phyloP scores from a whole-genome alignment of 2,797 vertebrate genomes.

The Centropyge bicolor region DNA sequence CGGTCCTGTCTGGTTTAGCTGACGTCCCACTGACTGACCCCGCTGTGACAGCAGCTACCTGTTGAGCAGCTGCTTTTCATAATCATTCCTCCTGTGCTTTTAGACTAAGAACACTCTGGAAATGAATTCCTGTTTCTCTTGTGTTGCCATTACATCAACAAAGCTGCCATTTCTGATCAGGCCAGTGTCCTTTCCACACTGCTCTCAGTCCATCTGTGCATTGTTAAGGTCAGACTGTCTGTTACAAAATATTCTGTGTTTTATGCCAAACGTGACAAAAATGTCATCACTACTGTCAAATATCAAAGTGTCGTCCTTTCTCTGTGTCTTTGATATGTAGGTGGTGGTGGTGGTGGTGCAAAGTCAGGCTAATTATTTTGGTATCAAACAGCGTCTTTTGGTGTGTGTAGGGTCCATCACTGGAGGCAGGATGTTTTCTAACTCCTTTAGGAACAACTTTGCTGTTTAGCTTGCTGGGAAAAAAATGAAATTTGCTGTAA shows the following conservation, averaged over 20 bases:
- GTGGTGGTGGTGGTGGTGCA: background rate
- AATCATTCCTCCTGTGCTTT: slow-evolving; percentile 1
- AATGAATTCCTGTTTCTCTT: background rate
- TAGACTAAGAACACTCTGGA: background rate
- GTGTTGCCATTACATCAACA: background rate
- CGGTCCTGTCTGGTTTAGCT: background rate
- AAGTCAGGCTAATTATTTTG: background rate
- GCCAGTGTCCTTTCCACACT: background rate
- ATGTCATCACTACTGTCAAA: slow-evolving; percentile 7
- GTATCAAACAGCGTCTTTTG: background rate
- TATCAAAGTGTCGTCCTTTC: background rate
- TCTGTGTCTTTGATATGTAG: background rate
- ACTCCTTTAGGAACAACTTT: background rate
- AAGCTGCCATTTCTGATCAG: background rate
- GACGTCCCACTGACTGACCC: slow-evolving; percentile 1
- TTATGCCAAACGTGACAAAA: background rate
- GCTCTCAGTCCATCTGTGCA: slow-evolving; percentile 5
- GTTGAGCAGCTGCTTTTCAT: slow-evolving; percentile 2
- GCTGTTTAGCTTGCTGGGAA: background rate
- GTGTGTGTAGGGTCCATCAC: background rate
- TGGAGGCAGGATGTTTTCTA: background rate
- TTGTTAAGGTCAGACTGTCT: background rate
- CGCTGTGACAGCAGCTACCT: background rate
- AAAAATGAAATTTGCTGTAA: background rate
- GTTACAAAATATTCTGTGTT: background rate